Conservation (phyloP, 2,888 invertebrate genomes). For the Erebia aethiops region DNA sequence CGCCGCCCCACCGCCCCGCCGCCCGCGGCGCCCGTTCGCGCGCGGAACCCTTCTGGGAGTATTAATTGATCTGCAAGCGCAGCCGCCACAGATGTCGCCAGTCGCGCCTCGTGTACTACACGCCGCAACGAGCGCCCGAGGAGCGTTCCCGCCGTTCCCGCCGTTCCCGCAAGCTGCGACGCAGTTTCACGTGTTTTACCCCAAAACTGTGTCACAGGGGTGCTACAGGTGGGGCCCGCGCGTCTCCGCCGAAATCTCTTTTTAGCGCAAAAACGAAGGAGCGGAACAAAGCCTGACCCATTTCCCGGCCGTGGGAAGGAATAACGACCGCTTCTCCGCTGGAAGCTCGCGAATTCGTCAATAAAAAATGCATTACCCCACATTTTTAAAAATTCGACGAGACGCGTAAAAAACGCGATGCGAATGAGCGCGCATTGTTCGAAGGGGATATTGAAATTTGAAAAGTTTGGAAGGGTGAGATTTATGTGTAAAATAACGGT, state of each 20-base stretch:
- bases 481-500: slow-evolving; percentile 81
- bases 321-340: slow-evolving; percentile 75
- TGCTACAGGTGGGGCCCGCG: slow-evolving; percentile 48
- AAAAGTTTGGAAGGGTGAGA: slow-evolving; percentile 75
- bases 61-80: slow-evolving; percentile 56
- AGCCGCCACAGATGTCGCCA: slow-evolving; percentile 48
- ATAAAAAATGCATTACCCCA: slow-evolving; percentile 83
- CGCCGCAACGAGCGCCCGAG: slow-evolving; percentile 68
- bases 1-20: slow-evolving; percentile 39
- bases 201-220: slow-evolving; percentile 76
- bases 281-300: slow-evolving; percentile 80
- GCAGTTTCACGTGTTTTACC: slow-evolving; percentile 63
- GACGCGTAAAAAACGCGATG: slow-evolving; percentile 60
- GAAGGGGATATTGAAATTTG: slow-evolving; percentile 57
- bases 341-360: slow-evolving; percentile 60
- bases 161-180: slow-evolving; percentile 75
- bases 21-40: slow-evolving; percentile 31
- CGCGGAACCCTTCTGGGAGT: slow-evolving; percentile 27
- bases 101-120: slow-evolving; percentile 65
- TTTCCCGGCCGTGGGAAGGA: slow-evolving; percentile 82
- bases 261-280: slow-evolving; percentile 77
- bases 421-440: slow-evolving; percentile 64
- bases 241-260: slow-evolving; percentile 71
- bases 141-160: slow-evolving; percentile 72
- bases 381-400: slow-evolving; percentile 68